Evolutionary conservation across 2,113 vertebrate species (phyloP), one percentile per base, ranked within the genome.

Genomic region (Callipepla squamata): DNA sequence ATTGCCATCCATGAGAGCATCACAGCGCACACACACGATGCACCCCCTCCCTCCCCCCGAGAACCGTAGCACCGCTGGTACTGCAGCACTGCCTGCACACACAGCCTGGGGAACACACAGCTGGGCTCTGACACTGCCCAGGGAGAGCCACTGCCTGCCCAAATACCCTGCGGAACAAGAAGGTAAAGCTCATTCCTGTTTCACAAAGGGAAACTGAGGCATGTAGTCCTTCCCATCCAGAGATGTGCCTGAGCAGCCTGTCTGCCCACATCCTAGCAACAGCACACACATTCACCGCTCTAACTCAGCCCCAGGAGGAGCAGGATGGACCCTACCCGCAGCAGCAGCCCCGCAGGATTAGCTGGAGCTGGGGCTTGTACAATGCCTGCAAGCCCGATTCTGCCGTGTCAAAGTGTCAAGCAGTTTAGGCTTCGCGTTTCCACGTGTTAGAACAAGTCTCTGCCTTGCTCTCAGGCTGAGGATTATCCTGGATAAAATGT

Each of bases 401-500:
- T 1, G 6, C 87, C 68, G 92, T 62, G 92, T 96, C 80, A 92
- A 65, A 92, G 84, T 80, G 93, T 91, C 95, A 95, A 96, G 89
- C 19, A 70, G 87, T 96, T 96, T 95, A 96, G 95, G 81, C 95
- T 93, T 92, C 93, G 81, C 85, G 76, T 95, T 95, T 85, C 89
- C 76, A 68, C 72, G 75, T 95, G 94, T 97, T 92, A 95, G 94
- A 95, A 96, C 84, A 96, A 81, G 85, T 34, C 85, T 93, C 66
- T 89, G 81, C 91, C 78, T 89, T 90, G 80, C 90, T 94, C 89
- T 82, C 92, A 87, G 70, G 82, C 93, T 93, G 62, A 58, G 76
- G 92, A 96, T 96, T 96, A 95, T 97, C 95, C 90, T 66, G 89
- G 92, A 95, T 96, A 94, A 96, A 94, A 90, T 94, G 94, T 92